Conservation (phyloP, 2,888 invertebrate species). For the Meloe dianella region DNA sequence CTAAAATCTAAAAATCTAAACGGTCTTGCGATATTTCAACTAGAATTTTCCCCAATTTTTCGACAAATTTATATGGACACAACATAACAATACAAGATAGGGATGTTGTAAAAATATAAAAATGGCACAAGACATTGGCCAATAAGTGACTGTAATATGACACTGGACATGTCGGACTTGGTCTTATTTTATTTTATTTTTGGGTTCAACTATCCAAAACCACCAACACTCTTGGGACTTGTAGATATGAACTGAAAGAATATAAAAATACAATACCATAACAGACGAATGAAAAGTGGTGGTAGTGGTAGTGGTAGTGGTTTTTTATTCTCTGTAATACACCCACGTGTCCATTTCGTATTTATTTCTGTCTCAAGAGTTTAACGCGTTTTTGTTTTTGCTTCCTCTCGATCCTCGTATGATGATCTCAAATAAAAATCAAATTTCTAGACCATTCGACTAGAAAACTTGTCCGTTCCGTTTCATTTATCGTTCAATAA, state of each 20-base stretch:
- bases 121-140: constrained; percentile 52
- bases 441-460: constrained; percentile 46
- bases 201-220: constrained; percentile 11
- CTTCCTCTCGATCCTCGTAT: not conserved
- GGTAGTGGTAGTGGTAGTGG: too few species aligned
- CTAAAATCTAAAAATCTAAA: not conserved
- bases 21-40: too few species aligned
- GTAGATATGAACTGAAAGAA: constrained; percentile 33
- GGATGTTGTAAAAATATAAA: constrained; percentile 33
- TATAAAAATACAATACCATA: not conserved
- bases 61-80: constrained; percentile 4
- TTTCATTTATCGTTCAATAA: not conserved
- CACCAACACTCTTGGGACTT: constrained; percentile 42
- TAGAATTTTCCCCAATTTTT: not conserved
- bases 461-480: constrained; percentile 33
- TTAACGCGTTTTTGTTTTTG: constrained; percentile 41
- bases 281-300: constrained; percentile 2
- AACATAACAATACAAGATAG: constrained; percentile 3
- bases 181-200: constrained; percentile 22
- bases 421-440: constrained; percentile 42
- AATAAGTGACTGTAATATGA: constrained; percentile 59
- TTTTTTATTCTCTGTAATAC: constrained; percentile 46
- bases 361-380: constrained; percentile 53
- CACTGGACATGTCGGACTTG: constrained; percentile 55
- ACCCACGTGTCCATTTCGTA: constrained; percentile 51